A percentile compares a stretch with the other conserved stretches of the same genome.
These are phyloP conservation scores for Agrypnia vestita DNA, from an alignment of 1,140 invertebrate species.

Conservation along the genomic window DNA sequence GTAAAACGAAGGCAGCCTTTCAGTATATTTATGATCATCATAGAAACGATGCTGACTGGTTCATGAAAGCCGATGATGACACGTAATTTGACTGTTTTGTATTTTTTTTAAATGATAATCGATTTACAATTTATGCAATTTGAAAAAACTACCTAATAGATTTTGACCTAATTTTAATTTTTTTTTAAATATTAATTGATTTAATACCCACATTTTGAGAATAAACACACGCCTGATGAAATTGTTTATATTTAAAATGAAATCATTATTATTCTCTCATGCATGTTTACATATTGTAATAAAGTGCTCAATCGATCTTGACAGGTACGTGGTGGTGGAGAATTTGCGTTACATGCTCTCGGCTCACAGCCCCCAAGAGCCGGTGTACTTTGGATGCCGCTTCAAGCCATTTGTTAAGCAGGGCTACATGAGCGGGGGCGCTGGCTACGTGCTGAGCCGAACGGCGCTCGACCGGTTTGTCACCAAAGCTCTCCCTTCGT, in stretches of 20 bases:
- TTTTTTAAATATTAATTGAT: no score
- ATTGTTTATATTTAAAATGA: no score
- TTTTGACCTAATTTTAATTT: no score
- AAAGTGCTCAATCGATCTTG: background rate
- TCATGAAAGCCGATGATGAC: conserved; percentile 95
- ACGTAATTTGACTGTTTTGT: conserved; percentile 74
- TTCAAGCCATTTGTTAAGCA: conserved; percentile 89
- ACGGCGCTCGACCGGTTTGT: conserved; percentile 85
- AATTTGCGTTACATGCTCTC: conserved; percentile 92
- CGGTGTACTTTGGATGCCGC: conserved; percentile 91
- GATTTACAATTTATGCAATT: no score
- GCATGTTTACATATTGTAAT: background rate
- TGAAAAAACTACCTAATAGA: no score
- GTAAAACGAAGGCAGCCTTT: conserved; percentile 96
- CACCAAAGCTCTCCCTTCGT: conserved; percentile 80
- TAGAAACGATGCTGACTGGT: conserved; percentile 90
- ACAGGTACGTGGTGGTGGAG: conserved; percentile 91
- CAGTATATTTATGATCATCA: conserved; percentile 90
- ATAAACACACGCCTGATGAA: no score
- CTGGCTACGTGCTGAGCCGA: conserved; percentile 92
- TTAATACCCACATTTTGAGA: no score
- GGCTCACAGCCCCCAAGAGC: conserved; percentile 79
- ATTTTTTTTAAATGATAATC: no score
- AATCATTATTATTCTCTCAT: background rate
- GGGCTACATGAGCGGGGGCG: conserved; percentile 96